Percentiles rank a stretch among this genome's conserved stretches.
These are phyloP conservation scores for Glaucopsyche alexis DNA, from an alignment of 2,888 invertebrate genomes.

Conservation along the genomic window DNA sequence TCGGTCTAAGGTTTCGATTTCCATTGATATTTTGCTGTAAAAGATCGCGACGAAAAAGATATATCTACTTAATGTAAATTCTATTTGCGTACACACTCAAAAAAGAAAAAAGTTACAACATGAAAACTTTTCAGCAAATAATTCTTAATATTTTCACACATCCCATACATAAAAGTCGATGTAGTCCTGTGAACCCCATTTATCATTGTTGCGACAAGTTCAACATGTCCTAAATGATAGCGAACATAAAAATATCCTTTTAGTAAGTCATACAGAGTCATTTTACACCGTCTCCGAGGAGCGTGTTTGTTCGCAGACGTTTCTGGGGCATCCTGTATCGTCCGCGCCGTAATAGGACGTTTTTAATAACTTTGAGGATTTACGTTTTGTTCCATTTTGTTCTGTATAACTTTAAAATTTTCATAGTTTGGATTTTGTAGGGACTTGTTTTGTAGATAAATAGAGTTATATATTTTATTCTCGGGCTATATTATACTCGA, in stretches of 20 bases:
- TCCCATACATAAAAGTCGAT: conserved; percentile 14
- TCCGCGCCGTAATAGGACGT: background rate
- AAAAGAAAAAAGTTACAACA: background rate
- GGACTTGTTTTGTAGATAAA: background rate
- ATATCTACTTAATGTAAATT: background rate
- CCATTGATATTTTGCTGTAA: too few relatives aligned
- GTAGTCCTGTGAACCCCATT: conserved; percentile 12
- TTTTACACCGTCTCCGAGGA: conserved; percentile 25
- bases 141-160: conserved; percentile 13
- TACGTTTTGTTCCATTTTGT: conserved; percentile 19
- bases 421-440: background rate
- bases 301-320: conserved; percentile 20
- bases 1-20: too few relatives aligned
- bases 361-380: conserved; percentile 24
- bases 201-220: conserved; percentile 25
- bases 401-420: background rate
- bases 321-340: conserved; percentile 18
- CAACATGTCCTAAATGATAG: conserved; percentile 27
- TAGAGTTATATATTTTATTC: background rate
- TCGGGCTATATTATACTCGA: too few relatives aligned
- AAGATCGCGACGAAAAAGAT: background rate
- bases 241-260: conserved; percentile 29
- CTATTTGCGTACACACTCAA: background rate
- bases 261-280: conserved; percentile 26
- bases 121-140: conserved; percentile 8